Evolutionary conservation across 2,113 vertebrate species (phyloP).

Genomic region (Ageneiosus marmoratus): DNA sequence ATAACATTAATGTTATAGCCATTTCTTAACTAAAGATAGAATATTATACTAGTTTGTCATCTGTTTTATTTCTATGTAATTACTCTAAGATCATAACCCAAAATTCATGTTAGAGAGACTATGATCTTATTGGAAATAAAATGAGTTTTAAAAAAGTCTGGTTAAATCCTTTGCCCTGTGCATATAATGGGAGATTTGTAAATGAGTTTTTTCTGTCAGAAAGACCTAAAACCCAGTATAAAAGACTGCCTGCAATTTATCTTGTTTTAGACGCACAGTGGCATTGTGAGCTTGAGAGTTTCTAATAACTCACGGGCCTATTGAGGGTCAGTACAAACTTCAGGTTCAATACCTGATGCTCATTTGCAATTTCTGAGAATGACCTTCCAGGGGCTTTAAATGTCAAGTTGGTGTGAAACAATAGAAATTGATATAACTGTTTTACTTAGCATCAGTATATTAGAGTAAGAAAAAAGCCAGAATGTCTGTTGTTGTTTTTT

Average conservation of each 20-base stretch:
- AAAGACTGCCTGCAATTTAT: constrained; percentile 5
- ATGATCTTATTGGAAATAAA: not conserved
- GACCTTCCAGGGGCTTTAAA: constrained; percentile 12
- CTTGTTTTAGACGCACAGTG: constrained; percentile 29
- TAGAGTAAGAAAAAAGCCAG: not conserved
- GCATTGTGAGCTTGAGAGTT: constrained; percentile 38
- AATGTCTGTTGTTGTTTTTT: not conserved
- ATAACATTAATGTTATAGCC: not conserved
- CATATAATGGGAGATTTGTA: not conserved
- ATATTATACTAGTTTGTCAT: not conserved
- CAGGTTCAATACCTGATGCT: not conserved
- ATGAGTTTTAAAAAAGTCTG: not conserved
- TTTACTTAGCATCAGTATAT: not conserved
- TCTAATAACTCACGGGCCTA: constrained; percentile 21
- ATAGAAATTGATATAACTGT: not conserved
- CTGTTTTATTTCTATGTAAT: not conserved
- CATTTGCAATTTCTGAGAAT: constrained; percentile 29
- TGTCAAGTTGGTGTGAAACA: not conserved
- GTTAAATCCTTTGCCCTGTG: constrained; percentile 2
- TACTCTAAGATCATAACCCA: not conserved
- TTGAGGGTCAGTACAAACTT: constrained; percentile 29
- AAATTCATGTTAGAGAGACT: not conserved
- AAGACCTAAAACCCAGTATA: not conserved
- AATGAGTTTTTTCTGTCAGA: not conserved
- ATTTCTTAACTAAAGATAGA: too few species aligned